Evolutionary conservation across 1,140 invertebrate genomes (phyloP), one percentile per base, ranked within the genome.

Genomic region (Nebria ingens): DNA sequence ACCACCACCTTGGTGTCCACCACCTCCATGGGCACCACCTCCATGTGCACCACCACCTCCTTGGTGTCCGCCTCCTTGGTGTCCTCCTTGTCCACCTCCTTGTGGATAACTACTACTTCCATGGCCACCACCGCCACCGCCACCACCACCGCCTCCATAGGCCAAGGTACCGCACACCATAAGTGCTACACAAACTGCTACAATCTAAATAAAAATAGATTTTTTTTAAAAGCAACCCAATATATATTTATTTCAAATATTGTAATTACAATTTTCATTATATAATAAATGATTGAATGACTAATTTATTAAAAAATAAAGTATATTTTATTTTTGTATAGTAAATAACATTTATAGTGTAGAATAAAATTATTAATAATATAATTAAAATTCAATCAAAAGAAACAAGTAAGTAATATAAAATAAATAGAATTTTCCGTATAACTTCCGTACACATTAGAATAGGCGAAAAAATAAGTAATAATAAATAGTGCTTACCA

Each of bases 1-100:
- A 2, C 22, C 53, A 23, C 58, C 56, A 17, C 55, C 53, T 38
- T 54, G 22, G n/a, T 38, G 23, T 38, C 34, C 23, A 21, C 53
- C 53, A 21, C 52, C 22, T 21, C 56, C 54, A 49, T 55, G 54
- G 13, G 56, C 59, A 51, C 21, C n/a, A 25, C 29, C 22, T 54
- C 25, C 22, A 54, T 38, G n/a, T 42, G 21, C 15, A 1, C 22
- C 38, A 42, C 51, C 40, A 20, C 51, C 51, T 23, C 54, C n/a
- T 25, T 40, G 2, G 25, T 34, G 25, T 34, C 25, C n/a, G n/a
- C n/a, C 25, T 34, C 25, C 25, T 9, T 34, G 25, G n/a, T n/a
- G 6, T 9, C 25, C 25, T 34, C 25, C 25, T 9, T 9, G 25
- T 15, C 53, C 53, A 42, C 23, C 25, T 19, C 58, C 38, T 9